phyloP scores from a whole-genome alignment of 2,113 vertebrate species.

The Pterocles gutturalis region DNA sequence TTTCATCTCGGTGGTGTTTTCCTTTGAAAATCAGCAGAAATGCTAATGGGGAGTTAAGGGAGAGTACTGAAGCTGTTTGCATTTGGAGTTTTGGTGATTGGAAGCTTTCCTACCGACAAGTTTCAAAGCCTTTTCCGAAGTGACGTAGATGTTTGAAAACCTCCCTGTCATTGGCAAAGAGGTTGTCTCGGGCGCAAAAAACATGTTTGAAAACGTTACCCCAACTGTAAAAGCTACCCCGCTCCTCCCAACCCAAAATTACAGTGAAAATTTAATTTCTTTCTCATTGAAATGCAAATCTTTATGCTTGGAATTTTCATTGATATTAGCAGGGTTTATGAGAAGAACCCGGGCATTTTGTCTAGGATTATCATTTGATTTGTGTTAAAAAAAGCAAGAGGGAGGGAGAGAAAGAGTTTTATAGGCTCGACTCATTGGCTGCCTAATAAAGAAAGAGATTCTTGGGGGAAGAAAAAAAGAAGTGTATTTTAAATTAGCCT shows the following conservation, averaged over 20 bases:
- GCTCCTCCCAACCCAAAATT: conserved; percentile 46
- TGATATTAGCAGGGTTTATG: neutral
- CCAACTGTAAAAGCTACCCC: neutral
- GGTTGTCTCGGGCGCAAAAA: neutral
- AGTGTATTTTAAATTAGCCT: conserved; percentile 41
- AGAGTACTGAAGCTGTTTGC: neutral
- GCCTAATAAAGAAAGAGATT: conserved; percentile 6
- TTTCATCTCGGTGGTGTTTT: neutral
- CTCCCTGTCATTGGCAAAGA: neutral
- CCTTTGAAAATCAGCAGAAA: neutral
- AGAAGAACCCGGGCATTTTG: neutral
- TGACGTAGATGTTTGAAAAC: neutral
- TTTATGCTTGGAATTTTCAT: conserved; percentile 16
- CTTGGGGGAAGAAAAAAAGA: neutral
- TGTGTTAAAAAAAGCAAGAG: neutral
- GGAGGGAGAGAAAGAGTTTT: neutral
- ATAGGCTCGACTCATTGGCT: neutral
- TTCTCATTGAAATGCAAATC: conserved; percentile 67
- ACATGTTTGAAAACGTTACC: conserved; percentile 23
- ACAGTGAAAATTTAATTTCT: conserved; percentile 39
- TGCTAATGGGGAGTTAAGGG: neutral
- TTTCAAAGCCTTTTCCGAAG: neutral
- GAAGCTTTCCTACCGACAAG: neutral
- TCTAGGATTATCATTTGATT: neutral
- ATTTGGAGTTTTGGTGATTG: neutral